Evolutionary conservation across 2,113 vertebrate species (phyloP), one percentile per base, ranked within the genome.

Genomic region (Grammomys dolichurus): DNA sequence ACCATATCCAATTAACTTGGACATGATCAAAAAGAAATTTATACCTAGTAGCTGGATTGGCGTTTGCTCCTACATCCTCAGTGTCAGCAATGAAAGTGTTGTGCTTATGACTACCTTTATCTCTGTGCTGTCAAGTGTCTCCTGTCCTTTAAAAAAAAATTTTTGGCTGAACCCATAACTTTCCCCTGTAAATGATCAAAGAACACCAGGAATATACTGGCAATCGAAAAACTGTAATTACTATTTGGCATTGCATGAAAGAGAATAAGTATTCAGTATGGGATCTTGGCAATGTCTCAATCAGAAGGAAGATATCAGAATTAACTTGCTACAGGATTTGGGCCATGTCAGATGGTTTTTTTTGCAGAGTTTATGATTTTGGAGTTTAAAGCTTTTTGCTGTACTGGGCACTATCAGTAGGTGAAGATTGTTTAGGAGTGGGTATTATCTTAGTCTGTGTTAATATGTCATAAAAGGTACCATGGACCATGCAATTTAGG

Each of bases 31-130:
- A 78, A 5, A 58, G 33, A 95, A 81, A 85, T 80, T 54, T 91
- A 84, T 78, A 73, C 36, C 4, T 56, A 31, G 70, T 43, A 48
- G n/a, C 22, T 56, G 28, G 17, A 75, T 4, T 80, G 33, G 12
- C 51, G 12, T 51, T 96, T 80, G 7, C 31, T 85, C 36, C 60
- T 73, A 0, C 26, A 48, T 85, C 43, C 77, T 78, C 40, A 78
- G n/a, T 90, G 89, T 92, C n/a, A 89, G 90, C 33, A 78, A 54
- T 48, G 48, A 72, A n/a, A 56, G 69, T 73, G 69, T n/a, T 60
- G 58, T 65, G 58, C 58, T 65, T 54, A 7, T 31, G 82, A 48
- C 7, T 72, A 28, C 5, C 20, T 65, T 90, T 31, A 73, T 70
- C 56, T 31, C 26, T 26, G 36, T 36, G 33, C 17, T 80, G 26